Base-by-base conservation (phyloP, 2,113 vertebrate genomes). In the Tautogolabrus adspersus region DNA sequence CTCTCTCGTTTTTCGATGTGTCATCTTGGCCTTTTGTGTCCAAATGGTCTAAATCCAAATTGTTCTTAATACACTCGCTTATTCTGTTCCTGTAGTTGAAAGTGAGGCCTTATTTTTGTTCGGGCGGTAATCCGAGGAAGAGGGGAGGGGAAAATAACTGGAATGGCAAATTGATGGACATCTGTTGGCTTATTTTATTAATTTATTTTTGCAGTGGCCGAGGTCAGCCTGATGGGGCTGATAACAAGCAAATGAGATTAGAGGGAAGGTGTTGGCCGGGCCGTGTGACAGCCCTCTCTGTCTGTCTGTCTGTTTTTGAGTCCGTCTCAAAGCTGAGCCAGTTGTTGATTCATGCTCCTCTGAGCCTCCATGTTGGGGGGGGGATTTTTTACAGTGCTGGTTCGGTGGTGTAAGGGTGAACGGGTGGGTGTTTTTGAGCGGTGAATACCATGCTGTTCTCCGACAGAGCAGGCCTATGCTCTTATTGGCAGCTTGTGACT, bases 401-500 rank as follows among this genome's bases (percentile, higher is more conserved):
- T 51, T 73, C 1, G 51, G 72, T 54, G 70, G 75, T 34, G 81
- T 73, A 63, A 10, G 82, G 73, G 75, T 82, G 79, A 56, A 63
- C 55, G 77, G 81, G 76, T 66, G 76, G 62, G 70, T 60, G 59
- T 57, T 63, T 26, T 3, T n/a, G 71, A 59, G 57, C 16, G 75
- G 67, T 93, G 90, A 94, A 94, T 90, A 81, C 83, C 75, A 66
- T 22, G 80, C 90, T 93, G 93, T 93, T 91, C 88, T 78, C 82
- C 86, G 79, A 93, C 89, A 93, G 89, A 88, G 83, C 83, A 6
- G 72, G 80, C 87, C 90, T 94, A 69, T 92, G 75, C 80, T 84
- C 86, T 93, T 87, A 93, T 91, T 93, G 92, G 90, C 91, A 92
- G 92, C 93, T 88, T 93, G 91, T 94, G 94, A 93, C 93, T 90